phyloP scores from a whole-genome alignment of 2,113 vertebrate species.

The Pseudois nayaur region DNA sequence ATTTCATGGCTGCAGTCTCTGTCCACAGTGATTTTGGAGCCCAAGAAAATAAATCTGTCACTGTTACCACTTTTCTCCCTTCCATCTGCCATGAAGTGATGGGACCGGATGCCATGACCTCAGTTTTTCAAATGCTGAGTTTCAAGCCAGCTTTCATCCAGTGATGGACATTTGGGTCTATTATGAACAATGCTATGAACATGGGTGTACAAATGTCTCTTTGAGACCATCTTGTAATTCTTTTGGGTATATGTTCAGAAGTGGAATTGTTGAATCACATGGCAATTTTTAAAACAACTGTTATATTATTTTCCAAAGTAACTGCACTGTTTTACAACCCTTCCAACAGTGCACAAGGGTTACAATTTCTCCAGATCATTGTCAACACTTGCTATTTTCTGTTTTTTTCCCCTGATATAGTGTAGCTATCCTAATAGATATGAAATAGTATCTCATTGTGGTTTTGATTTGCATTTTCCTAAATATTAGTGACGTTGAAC shows the following conservation, averaged over 20 bases:
- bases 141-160: background rate
- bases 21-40: background rate
- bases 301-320: background rate
- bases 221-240: background rate
- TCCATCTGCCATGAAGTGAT: background rate
- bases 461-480: background rate
- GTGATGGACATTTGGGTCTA: background rate
- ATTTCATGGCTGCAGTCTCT: background rate
- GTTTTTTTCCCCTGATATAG: background rate
- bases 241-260: background rate
- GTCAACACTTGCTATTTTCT: background rate
- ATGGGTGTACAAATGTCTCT: background rate
- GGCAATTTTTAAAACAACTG: background rate
- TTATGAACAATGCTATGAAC: background rate
- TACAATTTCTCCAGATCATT: background rate
- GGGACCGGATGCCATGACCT: background rate
- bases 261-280: background rate
- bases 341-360: background rate
- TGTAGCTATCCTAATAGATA: background rate
- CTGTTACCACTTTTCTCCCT: background rate
- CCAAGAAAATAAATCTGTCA: background rate
- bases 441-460: background rate
- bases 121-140: background rate
- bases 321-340: background rate
- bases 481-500: background rate